Base-by-base conservation (phyloP, 2,888 invertebrate genomes). In the Yponomeuta evonymella region DNA sequence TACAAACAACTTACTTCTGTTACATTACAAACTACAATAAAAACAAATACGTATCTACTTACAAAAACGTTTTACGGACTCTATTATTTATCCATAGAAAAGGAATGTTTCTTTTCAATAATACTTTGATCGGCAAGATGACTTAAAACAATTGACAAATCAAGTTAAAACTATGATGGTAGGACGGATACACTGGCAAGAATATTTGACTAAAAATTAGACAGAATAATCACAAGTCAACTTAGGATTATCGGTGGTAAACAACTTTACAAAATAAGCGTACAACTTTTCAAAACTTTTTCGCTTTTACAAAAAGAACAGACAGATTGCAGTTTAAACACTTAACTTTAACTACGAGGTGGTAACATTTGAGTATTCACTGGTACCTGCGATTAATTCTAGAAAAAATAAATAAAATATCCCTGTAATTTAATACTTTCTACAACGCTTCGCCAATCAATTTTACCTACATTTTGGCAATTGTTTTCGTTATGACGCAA, bases 81-180 rank as follows among this genome's bases (percentile, higher is more conserved):
- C 70, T 71, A 73, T 72, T 70, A 74, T 74, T 75, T 73, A 73
- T 70, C 69, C 67, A 68, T 67, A 71, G 4, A 15, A 58, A 15
- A 72, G 73, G 72, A 77, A 74, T 74, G 75, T 79, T 77, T 76
- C 71, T 73, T n/a, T 71, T 67, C 36, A 72, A 75, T 86, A 91
- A 92, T 92, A 92, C 91, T 90, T 81, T 82, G 69, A 74, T 77
- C 76, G 91, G 91, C 82, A 90, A 91, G 90, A 90, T 90, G 88
- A 78, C 73, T 74, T 51, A 70, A 48, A 23, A 36, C 62, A 29
- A 51, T 10, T 69, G 5, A 48, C 6, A 58, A 51, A 65, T 23
- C 71, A 70, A 74, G 75, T 74, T 75, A 76, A 74, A 76, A 71
- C 76, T 82, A 81, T 79, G 77, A 85, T 83, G 87, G 87, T 78